A percentile compares a stretch with the other conserved stretches of the same genome.
Conservation (phyloP, 2,888 invertebrate species). For the Steromphala cineraria region DNA sequence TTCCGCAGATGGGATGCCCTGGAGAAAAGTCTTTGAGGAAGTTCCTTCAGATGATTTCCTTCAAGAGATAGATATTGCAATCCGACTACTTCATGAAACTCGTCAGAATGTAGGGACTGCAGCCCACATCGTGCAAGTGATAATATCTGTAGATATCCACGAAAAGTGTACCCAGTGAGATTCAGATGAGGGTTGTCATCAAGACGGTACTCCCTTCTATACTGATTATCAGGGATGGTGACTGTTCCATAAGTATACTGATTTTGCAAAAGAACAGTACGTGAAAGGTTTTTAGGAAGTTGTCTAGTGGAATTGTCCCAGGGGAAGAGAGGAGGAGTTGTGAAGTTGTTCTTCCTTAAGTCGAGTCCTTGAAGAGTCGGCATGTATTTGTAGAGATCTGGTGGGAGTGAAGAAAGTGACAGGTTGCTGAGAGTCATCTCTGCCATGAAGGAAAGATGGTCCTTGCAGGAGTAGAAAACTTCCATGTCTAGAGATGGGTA, state of each 20-base stretch:
- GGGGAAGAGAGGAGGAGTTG: neutral
- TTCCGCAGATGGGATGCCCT: neutral
- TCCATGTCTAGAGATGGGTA: neutral
- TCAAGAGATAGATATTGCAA: neutral
- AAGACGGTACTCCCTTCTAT: neutral
- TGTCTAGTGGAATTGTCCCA: neutral
- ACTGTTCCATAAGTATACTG: constrained; percentile 10
- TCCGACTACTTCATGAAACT: neutral
- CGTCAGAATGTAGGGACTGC: neutral
- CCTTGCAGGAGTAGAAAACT: neutral
- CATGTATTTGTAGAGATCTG: neutral
- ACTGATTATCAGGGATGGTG: neutral
- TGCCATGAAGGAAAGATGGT: neutral
- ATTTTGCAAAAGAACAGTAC: neutral
- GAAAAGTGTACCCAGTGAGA: neutral
- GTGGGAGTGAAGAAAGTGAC: neutral
- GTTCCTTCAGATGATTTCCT: neutral
- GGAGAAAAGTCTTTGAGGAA: neutral
- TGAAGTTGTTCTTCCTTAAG: neutral
- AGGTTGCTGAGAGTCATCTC: neutral
- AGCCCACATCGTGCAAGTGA: neutral
- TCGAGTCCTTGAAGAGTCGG: neutral
- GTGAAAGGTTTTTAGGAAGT: neutral
- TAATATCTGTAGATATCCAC: neutral
- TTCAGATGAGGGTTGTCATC: neutral